These are phyloP conservation scores for Peucedramus taeniatus DNA, from an alignment of 2,113 vertebrate genomes.

Conservation along the genomic window DNA sequence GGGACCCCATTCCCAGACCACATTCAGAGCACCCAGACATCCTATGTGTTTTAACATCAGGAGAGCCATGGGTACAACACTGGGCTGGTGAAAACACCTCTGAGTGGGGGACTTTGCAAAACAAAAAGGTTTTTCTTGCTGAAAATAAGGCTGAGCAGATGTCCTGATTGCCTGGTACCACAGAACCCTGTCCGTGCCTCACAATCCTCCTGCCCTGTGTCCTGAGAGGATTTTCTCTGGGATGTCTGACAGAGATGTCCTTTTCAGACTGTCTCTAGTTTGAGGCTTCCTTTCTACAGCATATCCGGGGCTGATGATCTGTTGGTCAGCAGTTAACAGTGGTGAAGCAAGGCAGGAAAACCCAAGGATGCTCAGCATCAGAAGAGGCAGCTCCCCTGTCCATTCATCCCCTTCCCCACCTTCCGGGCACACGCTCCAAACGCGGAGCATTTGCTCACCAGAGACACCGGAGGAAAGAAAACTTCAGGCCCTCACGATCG, in stretches of 20 bases:
- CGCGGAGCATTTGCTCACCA: not conserved
- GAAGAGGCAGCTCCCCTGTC: not conserved
- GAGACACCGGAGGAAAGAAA: not conserved
- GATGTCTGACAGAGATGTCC: not conserved
- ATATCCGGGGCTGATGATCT: not conserved
- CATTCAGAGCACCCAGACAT: accelerated
- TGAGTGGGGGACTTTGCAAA: not conserved
- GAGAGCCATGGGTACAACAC: accelerated
- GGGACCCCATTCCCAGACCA: accelerated
- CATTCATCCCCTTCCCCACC: not conserved
- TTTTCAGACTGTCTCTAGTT: not conserved
- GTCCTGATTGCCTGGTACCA: not conserved
- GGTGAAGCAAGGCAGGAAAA: not conserved
- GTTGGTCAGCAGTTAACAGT: not conserved
- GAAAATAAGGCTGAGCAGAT: not conserved
- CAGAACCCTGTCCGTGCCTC: accelerated
- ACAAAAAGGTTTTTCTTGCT: not conserved
- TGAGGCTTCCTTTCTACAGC: not conserved
- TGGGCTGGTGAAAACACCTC: not conserved
- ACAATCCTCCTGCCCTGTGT: accelerated
- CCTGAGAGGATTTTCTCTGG: not conserved
- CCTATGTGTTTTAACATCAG: not conserved
- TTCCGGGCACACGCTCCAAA: not conserved
- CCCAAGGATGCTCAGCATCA: not conserved
- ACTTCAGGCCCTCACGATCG: not conserved